Base-by-base conservation (phyloP, 2,888 invertebrate species). In the Electrophaes corylata region DNA sequence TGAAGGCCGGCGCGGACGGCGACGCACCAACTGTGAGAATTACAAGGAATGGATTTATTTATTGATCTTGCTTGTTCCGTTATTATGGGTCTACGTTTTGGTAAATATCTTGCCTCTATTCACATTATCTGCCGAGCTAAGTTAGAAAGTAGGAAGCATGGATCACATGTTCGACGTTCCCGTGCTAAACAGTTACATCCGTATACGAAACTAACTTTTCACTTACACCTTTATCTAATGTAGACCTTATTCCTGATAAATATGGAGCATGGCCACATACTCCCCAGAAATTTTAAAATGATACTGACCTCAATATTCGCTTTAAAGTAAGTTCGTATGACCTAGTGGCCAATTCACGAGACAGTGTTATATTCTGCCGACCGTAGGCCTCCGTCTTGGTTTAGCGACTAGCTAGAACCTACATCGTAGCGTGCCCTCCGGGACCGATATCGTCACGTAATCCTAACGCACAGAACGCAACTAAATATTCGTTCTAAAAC, bases 41-140 rank as follows among this genome's bases (percentile, higher is more conserved):
- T 88, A 88, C 90, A 83, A 81, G 85, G 82, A 89, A 89, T 83
- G 83, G 84, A 87, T 88, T 88, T 89, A 89, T 90, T 88, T 90
- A 88, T 88, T 88, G 88, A 86, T 83, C 78, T 84, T 79, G 73
- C 79, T 79, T 83, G 84, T 88, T 84, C 86, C 88, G 87, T 88
- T 90, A 88, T 81, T 83, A 77, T 81, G 76, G 72, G 70, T 74
- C 76, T 76, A 75, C 72, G 72, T 66, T 69, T 73, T 69, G 60
- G 76, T 83, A 84, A 82, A 88, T 82, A 84, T 49, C 69, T 73
- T 64, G 70, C 73, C 68, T 74, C 73, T 78, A 75, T 75, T 66
- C 68, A 62, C 52, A 47, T 57, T 55, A 45, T 45, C 54, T 43
- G 45, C 53, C 50, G 56, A 65, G 71, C 66, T 75, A 75, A 77